phyloP scores from a whole-genome alignment of 2,888 invertebrate genomes.

The Eurois occulta region DNA sequence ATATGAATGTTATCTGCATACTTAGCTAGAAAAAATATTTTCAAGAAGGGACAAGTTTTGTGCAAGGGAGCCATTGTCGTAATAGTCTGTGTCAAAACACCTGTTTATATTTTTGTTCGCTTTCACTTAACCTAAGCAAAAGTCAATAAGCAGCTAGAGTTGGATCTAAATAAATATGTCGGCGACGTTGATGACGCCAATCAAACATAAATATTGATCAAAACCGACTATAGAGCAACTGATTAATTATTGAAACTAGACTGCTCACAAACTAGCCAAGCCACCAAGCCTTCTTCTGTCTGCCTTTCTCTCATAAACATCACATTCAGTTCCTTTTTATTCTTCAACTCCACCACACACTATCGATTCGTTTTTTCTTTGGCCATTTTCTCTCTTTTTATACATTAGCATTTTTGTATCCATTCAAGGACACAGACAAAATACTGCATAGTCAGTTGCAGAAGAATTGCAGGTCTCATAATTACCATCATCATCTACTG shows the following conservation, averaged over 20 bases:
- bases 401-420: neutral
- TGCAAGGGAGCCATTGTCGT: neutral
- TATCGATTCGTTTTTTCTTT: neutral
- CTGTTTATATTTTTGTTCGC: conserved; percentile 10
- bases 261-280: neutral
- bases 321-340: neutral
- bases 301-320: neutral
- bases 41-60: too few relatives aligned
- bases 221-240: neutral
- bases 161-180: neutral
- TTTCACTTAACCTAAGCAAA: conserved; percentile 2
- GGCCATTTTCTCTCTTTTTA: neutral
- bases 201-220: neutral
- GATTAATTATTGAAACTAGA: neutral
- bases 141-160: neutral
- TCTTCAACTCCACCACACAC: neutral
- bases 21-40: neutral
- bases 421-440: neutral
- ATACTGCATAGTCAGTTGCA: neutral
- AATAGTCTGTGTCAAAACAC: neutral
- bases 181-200: neutral
- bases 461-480: neutral
- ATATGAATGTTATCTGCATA: conserved; percentile 2
- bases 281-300: neutral
- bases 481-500: neutral